Evolutionary conservation across 2,113 vertebrate genomes (phyloP).

Genomic region (Agapornis roseicollis): DNA sequence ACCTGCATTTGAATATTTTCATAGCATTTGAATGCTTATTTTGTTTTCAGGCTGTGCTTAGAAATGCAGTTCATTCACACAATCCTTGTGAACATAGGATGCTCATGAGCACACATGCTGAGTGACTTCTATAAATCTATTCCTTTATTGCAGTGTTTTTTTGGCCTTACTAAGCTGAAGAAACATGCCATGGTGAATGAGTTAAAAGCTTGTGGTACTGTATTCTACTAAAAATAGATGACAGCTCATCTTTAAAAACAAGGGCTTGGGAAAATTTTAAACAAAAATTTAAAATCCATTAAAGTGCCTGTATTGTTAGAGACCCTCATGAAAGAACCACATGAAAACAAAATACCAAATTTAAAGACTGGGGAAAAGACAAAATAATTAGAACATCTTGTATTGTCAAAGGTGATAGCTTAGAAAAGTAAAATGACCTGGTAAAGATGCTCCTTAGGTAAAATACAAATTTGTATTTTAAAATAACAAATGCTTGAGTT

Average conservation of each 20-base stretch:
- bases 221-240: not conserved
- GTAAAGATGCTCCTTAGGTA: not conserved
- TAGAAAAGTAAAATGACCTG: not conserved
- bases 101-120: not conserved
- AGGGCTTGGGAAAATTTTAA: not conserved
- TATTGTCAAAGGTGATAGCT: not conserved
- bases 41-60: not conserved
- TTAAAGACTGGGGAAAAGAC: not conserved
- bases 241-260: not conserved
- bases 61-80: not conserved
- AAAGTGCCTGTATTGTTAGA: not conserved
- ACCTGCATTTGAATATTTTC: not conserved
- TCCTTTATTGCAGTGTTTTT: not conserved
- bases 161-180: not conserved
- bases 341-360: not conserved
- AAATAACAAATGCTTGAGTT: not conserved
- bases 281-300: not conserved
- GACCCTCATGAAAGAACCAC: not conserved
- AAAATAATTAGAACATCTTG: not conserved
- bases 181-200: not conserved
- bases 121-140: not conserved
- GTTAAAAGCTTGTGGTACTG: not conserved
- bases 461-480: not conserved
- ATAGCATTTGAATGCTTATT: not conserved
- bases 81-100: not conserved